Conservation (phyloP, 2,113 vertebrate genomes). For the Triplophysa rosa region DNA sequence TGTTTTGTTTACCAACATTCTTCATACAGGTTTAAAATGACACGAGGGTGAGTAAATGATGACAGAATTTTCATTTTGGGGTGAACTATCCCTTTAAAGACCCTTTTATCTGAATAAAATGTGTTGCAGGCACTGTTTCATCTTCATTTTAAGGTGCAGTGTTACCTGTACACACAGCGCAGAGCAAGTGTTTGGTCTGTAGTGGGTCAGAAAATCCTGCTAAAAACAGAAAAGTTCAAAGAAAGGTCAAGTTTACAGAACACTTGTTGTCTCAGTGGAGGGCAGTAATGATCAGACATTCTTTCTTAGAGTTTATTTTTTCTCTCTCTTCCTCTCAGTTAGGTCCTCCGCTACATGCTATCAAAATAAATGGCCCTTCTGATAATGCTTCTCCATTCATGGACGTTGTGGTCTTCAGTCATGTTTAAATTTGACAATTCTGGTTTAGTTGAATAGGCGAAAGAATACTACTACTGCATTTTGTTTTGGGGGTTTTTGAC, state of each 20-base stretch:
- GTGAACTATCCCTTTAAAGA: no score
- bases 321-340: neutral
- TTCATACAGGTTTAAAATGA: no score
- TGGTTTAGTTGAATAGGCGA: neutral
- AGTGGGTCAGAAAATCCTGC: neutral
- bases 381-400: neutral
- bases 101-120: no score
- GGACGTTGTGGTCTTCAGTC: neutral
- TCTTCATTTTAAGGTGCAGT: no score
- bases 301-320: neutral
- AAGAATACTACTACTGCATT: neutral
- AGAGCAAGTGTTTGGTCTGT: neutral
- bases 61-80: no score
- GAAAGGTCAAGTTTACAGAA: neutral
- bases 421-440: neutral
- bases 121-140: no score
- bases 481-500: neutral
- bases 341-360: neutral
- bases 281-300: neutral
- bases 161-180: no score
- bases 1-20: no score
- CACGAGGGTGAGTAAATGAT: no score
- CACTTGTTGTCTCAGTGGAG: neutral
- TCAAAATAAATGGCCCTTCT: neutral
- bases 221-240: neutral